Conservation (phyloP, 53 echinoderm and acorn worm genomes). For the Glandiceps talaboti region DNA sequence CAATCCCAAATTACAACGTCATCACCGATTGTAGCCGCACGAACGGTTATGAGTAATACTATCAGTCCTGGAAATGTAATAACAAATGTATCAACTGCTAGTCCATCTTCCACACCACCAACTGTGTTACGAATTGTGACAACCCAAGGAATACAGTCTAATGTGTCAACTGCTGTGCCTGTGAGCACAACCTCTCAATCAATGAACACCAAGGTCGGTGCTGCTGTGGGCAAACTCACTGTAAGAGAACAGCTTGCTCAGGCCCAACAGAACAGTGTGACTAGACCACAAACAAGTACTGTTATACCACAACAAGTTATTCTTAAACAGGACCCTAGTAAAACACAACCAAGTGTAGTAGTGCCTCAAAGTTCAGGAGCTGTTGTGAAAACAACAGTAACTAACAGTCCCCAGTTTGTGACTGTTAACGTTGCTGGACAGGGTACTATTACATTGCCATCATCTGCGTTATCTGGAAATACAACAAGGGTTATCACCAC, state of each 20-base stretch:
- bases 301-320: background rate
- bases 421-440: conserved; percentile 49
- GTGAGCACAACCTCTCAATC: background rate
- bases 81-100: background rate
- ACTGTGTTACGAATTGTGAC: background rate
- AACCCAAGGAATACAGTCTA: background rate
- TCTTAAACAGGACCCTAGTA: background rate
- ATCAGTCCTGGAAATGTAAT: conserved; percentile 10
- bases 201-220: background rate
- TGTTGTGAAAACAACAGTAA: conserved; percentile 15
- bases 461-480: conserved; percentile 21
- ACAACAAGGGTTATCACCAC: conserved; percentile 17
- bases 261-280: background rate
- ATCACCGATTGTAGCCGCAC: background rate
- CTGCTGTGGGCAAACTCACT: conserved; percentile 2
- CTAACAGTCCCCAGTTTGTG: conserved; percentile 38
- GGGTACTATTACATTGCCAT: conserved; percentile 18
- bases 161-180: background rate
- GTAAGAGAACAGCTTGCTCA: conserved; percentile 27
- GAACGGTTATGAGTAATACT: background rate
- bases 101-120: conserved; percentile 1
- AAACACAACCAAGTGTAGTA: background rate
- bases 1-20: background rate
- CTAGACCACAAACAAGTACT: background rate
- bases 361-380: background rate